A percentile compares a stretch with the other conserved stretches of the same genome.
phyloP scores from a whole-genome alignment of 1,140 invertebrate species.

The Bombus difficillimus region DNA sequence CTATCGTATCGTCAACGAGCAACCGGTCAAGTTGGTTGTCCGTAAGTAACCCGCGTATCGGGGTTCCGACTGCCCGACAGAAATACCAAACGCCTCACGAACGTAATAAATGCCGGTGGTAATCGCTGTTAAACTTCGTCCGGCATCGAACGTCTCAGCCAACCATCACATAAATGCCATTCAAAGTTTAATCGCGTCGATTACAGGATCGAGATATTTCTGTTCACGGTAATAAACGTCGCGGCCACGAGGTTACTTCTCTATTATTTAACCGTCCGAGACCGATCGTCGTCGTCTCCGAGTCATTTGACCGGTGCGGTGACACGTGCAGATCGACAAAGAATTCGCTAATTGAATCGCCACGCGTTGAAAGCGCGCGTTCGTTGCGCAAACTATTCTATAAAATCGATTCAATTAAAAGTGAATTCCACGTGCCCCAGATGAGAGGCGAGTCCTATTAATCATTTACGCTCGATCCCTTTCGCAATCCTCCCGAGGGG shows the following conservation, averaged over 20 bases:
- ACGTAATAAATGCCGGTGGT: constrained; percentile 35
- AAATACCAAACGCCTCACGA: constrained; percentile 30
- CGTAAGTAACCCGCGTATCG: background rate
- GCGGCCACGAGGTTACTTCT: constrained; percentile 1
- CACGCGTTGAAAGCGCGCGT: constrained; percentile 2
- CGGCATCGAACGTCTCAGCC: constrained; percentile 9
- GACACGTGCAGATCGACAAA: background rate
- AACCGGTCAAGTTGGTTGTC: constrained; percentile 23
- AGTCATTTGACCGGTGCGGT: background rate
- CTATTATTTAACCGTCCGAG: constrained; percentile 27
- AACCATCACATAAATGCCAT: constrained; percentile 44
- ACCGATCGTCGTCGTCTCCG: background rate
- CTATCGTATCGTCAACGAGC: background rate
- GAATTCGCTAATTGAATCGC: constrained; percentile 31
- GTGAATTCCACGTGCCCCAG: constrained; percentile 37
- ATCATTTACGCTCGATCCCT: constrained; percentile 56
- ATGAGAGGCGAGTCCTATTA: constrained; percentile 53
- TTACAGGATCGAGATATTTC: constrained; percentile 47
- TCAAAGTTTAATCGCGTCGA: constrained; percentile 49
- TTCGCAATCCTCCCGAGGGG: constrained; percentile 39
- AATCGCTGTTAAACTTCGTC: constrained; percentile 35
- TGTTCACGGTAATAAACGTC: constrained; percentile 29
- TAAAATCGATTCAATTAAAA: constrained; percentile 51
- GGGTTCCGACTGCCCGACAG: background rate
- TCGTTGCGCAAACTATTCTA: constrained; percentile 11